These are phyloP conservation scores for Genyomyrus donnyi DNA, from an alignment of 2,113 vertebrate genomes.

Conservation along the genomic window DNA sequence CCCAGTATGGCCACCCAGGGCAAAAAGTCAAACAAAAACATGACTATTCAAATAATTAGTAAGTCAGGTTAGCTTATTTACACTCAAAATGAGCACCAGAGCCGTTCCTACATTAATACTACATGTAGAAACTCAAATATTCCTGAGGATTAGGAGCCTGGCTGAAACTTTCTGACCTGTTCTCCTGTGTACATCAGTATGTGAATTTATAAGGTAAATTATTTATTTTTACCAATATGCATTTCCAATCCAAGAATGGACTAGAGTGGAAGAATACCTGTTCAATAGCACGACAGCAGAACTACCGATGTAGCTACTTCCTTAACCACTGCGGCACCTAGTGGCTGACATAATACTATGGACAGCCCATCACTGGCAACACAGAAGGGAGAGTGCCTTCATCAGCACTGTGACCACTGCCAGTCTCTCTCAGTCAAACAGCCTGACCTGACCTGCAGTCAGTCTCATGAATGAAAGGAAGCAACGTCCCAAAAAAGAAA, in stretches of 20 bases:
- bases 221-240: background rate
- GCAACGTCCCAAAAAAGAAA: constrained; percentile 49
- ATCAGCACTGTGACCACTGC: background rate
- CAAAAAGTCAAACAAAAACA: constrained; percentile 48
- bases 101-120: background rate
- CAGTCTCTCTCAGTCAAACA: background rate
- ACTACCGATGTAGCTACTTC: background rate
- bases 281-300: background rate
- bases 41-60: background rate
- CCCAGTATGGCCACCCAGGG: constrained; percentile 62
- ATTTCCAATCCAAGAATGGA: background rate
- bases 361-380: background rate
- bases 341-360: background rate
- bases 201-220: background rate
- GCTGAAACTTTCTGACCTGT: background rate
- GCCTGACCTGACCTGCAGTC: constrained; percentile 49
- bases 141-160: background rate
- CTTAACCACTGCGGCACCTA: background rate
- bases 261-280: background rate
- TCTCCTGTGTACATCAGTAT: background rate
- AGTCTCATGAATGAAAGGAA: constrained; percentile 68
- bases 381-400: background rate
- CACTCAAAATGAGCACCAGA: background rate
- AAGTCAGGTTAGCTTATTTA: constrained; percentile 19
- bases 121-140: background rate